Base-by-base conservation (phyloP, 1,140 invertebrate genomes). In the Drosophila micromelanica region DNA sequence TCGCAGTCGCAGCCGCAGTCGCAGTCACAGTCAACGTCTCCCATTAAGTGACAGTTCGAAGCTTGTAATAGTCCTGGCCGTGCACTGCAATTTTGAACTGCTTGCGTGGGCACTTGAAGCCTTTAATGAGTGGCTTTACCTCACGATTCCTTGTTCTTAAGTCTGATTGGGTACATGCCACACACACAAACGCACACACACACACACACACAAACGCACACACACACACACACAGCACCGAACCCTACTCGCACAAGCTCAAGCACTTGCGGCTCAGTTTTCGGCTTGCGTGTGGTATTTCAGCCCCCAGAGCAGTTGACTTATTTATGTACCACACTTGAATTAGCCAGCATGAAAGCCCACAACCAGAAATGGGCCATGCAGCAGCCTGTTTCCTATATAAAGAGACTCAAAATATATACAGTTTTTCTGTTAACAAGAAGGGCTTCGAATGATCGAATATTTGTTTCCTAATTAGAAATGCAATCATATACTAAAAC, bases 61-160 rank as follows among this genome's bases (percentile, higher is more conserved):
- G 73, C 84, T 38, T 11, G 40, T 27, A 42, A 61, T 20, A 49
- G 38, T 67, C 43, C 9, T 59, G 54, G 46, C 46, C 40, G 38
- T 12, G 59, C 13, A 62, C 54, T 86, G 52, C 77, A 86, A 85
- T 85, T 57, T 80, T 72, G 54, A 59, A 46, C 45, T 62, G 35
- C 49, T 80, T 35, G 64, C 74, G 57, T 70, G 68, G 59, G 38
- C 73, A 62, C 65, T 73, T 51, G 60, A 78, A 63, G 59, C 43
- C 56, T 71, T 68, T 81, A 87, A 86, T 86, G 64, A 86, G 75
- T 76, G 81, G 65, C 61, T 74, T 62, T 69, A 40, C 57, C 17
- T 11, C 45, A 38, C 30, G 13, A 6, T 43, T 27, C 30, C 35
- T 20, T 61, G n/a, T 54, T 65, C 64, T 67, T 81, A 64, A 38